These are phyloP conservation scores for Muscicapa striata DNA, from an alignment of 2,797 vertebrate species.

Conservation along the genomic window DNA sequence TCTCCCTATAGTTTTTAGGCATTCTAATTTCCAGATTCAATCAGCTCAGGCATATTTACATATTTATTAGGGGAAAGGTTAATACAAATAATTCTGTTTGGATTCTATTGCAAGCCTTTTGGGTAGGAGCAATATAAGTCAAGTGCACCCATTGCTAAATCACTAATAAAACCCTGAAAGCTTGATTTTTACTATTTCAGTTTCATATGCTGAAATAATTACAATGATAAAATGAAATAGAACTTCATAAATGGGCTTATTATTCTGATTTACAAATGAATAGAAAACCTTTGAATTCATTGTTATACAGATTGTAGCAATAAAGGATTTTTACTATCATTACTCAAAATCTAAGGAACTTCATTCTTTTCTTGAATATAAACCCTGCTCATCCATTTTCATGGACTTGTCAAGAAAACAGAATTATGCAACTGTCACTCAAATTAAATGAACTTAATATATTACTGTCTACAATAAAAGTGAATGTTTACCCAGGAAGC, in stretches of 20 bases:
- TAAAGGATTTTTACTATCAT: not conserved
- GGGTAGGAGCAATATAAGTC: not conserved
- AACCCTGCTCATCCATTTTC: constrained; percentile 19
- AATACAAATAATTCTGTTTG: not conserved
- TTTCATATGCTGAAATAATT: not conserved
- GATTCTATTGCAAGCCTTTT: not conserved
- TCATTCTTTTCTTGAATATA: not conserved
- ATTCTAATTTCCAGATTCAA: not conserved
- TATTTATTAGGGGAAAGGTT: not conserved
- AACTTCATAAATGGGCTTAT: not conserved
- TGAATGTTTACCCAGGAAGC: not conserved
- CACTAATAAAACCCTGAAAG: not conserved
- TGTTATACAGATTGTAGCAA: not conserved
- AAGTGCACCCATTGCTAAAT: not conserved
- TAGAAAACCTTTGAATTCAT: not conserved
- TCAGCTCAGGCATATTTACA: not conserved
- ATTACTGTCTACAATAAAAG: not conserved
- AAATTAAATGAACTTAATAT: constrained; percentile 30
- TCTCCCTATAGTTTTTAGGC: not conserved
- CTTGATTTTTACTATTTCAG: not conserved
- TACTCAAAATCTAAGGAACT: not conserved
- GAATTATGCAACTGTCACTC: constrained; percentile 37
- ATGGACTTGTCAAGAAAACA: constrained; percentile 13
- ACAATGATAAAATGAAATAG: not conserved
- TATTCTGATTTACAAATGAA: not conserved